These are phyloP conservation scores for Embidobia sp. DNA, from an alignment of 2,888 invertebrate species.

Conservation along the genomic window DNA sequence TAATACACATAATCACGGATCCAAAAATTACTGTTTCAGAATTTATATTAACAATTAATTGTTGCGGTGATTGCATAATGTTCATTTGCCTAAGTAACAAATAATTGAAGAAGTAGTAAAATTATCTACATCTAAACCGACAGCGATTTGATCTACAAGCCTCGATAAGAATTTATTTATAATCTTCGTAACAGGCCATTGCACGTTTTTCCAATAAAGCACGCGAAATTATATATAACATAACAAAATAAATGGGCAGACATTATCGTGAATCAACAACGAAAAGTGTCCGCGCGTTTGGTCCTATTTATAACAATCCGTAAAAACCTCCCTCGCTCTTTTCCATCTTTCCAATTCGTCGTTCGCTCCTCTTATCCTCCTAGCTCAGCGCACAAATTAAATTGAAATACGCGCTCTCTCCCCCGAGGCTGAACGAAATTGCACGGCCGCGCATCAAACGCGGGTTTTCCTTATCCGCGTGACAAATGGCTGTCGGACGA, in stretches of 20 bases:
- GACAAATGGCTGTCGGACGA: constrained; percentile 27
- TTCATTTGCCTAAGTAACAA: no score
- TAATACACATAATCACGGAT: no score
- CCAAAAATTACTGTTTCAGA: no score
- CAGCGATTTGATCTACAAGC: no score
- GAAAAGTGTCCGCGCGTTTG: not conserved
- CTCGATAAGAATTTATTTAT: no score
- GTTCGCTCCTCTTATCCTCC: not conserved
- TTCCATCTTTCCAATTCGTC: no score
- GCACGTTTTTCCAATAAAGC: no score
- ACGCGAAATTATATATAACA: not conserved
- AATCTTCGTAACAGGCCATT: no score
- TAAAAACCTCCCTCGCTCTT: constrained; percentile 16
- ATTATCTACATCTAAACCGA: no score
- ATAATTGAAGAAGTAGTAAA: no score
- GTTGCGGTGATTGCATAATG: no score
- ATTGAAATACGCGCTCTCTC: not conserved
- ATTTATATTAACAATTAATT: no score
- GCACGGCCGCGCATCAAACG: not conserved
- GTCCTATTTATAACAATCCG: constrained; percentile 39
- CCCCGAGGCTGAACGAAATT: constrained; percentile 14
- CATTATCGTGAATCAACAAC: constrained; percentile 11
- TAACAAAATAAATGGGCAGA: not conserved
- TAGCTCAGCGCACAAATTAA: constrained; percentile 14
- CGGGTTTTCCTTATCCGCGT: constrained; percentile 13